Percentiles rank a stretch among this genome's conserved stretches.
phyloP scores from a whole-genome alignment of 2,113 vertebrate species.

The Eurystomus gularis region DNA sequence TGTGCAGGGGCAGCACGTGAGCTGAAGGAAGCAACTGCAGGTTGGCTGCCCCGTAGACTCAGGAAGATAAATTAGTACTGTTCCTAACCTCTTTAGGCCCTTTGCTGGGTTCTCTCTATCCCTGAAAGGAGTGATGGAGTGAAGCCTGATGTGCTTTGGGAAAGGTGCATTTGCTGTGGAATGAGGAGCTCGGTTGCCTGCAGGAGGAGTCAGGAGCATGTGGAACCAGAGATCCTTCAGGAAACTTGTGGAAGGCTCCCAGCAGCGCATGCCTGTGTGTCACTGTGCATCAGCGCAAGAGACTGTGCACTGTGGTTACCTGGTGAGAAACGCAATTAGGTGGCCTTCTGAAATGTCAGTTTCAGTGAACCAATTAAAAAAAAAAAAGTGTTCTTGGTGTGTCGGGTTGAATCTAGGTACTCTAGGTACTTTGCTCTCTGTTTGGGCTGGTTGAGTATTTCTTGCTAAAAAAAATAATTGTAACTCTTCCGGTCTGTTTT shows the following conservation, averaged over 20 bases:
- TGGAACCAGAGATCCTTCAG: background rate
- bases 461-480: background rate
- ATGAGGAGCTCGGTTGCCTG: background rate
- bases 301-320: background rate
- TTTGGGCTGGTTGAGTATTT: background rate
- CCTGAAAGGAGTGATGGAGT: background rate
- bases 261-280: background rate
- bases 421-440: background rate
- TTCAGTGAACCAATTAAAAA: background rate
- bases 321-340: background rate
- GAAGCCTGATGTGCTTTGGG: background rate
- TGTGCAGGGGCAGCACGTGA: background rate
- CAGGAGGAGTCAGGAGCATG: conserved; percentile 14
- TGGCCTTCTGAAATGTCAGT: background rate
- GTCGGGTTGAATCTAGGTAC: background rate
- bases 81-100: background rate
- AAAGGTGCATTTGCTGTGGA: background rate
- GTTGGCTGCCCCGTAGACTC: background rate
- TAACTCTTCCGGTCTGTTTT: background rate
- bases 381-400: background rate
- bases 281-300: background rate
- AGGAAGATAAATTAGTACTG: background rate
- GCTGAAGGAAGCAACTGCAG: background rate
- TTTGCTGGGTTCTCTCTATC: background rate
- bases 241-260: background rate